Evolutionary conservation across 2,113 vertebrate species (phyloP), one percentile per base, ranked within the genome.

Genomic region (Atherinomorus stipes): DNA sequence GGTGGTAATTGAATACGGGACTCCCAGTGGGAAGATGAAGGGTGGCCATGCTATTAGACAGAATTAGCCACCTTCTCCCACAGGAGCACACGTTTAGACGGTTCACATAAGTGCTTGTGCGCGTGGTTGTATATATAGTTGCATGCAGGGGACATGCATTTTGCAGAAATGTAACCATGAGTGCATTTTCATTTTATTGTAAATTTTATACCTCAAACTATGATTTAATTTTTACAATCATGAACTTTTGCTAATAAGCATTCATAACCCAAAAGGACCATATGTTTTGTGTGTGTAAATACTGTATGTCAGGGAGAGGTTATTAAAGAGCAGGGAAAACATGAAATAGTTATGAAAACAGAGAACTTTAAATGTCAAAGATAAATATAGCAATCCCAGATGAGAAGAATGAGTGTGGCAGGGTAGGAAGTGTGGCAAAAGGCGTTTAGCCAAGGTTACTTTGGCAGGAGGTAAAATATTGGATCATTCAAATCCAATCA

Each of bases 51-150:
- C 89, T 90, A 92, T 94, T 91, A 91, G 81, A 81, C 78, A 76
- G 86, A 92, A 93, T 94, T 92, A 93, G 88, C 78, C 77, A 67
- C 84, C 65, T 51, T 80, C 75, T 91, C 90, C 88, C 90, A 61
- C 63, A 83, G 88, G 91, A 85, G 77, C 73, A 73, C 66, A 74
- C 71, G 26, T 82, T 85, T 72, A 85, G 74, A 82, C 72, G 44
- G 65, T 44, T 21, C 84, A 79, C 78, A 70, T 68, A 64, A 83
- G 65, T 73, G 62, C 49, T 42, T 66, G 42, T 54, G 61, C 65
- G 59, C 60, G 31, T 54, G 44, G 1, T 34, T 34, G 3, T 65
- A 64, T 60, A 58, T 51, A 11, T 2, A 50, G 40, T 10, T 60
- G 58, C 50, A 64, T 45, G 53, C 61, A 63, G 56, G 52, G 65